A percentile compares a stretch with the other conserved stretches of the same genome.
These are phyloP conservation scores for Dermochelys coriacea DNA, from an alignment of 2,797 vertebrate species.

Conservation along the genomic window DNA sequence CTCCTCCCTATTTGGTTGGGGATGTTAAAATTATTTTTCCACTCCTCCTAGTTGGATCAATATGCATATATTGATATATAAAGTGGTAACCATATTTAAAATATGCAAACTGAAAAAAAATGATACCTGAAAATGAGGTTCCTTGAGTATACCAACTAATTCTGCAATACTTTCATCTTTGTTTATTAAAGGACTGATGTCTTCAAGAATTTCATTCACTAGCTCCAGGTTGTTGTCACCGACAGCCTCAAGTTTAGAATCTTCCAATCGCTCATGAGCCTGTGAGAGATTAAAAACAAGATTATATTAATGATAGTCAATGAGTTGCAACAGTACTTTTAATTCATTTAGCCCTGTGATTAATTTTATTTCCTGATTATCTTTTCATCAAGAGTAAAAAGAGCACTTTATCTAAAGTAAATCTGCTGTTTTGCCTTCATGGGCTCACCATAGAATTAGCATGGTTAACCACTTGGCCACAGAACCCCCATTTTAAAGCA, in stretches of 20 bases:
- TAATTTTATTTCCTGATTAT: constrained; percentile 4
- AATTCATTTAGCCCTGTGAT: not conserved
- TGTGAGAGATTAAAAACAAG: constrained; percentile 71
- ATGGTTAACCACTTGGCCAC: not conserved
- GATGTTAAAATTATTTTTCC: not conserved
- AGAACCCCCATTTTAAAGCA: not conserved
- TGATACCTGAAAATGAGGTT: constrained; percentile 95
- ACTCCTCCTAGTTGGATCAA: not conserved
- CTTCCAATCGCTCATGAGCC: constrained; percentile 96
- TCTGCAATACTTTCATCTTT: constrained; percentile 90
- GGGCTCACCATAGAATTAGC: not conserved
- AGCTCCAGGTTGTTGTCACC: constrained; percentile 93
- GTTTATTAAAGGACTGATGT: constrained; percentile 86
- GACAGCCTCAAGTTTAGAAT: constrained; percentile 95
- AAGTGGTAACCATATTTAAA: not conserved
- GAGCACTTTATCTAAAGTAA: not conserved
- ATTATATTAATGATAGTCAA: not conserved
- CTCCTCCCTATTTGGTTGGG: not conserved
- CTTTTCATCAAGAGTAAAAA: constrained; percentile 23
- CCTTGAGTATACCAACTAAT: constrained; percentile 91
- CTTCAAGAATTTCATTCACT: constrained; percentile 94
- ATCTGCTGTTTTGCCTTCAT: constrained; percentile 11
- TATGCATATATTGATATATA: not conserved
- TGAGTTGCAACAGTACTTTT: not conserved
- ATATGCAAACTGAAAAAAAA: not conserved